phyloP scores from a whole-genome alignment of 2,113 vertebrate species.

The Pycnonotus jocosus region DNA sequence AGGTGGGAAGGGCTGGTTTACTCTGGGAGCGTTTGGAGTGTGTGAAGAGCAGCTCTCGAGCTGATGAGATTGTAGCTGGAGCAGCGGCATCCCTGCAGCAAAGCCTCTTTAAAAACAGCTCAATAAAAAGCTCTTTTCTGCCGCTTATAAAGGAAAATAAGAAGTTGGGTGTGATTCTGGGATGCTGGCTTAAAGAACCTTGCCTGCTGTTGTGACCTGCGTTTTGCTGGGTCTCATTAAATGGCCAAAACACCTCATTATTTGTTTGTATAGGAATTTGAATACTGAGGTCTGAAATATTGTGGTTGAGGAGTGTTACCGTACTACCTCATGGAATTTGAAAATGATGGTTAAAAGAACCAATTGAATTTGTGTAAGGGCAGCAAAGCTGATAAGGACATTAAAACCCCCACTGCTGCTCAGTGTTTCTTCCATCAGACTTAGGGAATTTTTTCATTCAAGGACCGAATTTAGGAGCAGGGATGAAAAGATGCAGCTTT shows the following conservation, averaged over 20 bases:
- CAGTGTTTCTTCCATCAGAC: background rate
- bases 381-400: background rate
- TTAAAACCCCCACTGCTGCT: rapidly evolving
- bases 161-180: background rate
- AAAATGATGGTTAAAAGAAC: background rate
- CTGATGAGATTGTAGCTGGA: conserved; percentile 21
- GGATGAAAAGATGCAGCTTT: background rate
- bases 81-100: rapidly evolving
- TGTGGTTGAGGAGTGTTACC: background rate
- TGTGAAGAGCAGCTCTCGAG: conserved; percentile 20
- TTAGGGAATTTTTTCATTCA: background rate
- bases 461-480: background rate
- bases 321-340: background rate
- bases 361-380: background rate
- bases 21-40: background rate
- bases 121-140: background rate
- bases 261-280: background rate
- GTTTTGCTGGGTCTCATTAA: background rate
- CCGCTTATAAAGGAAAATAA: background rate
- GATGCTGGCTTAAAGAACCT: background rate
- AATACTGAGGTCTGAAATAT: background rate
- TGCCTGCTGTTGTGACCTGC: background rate
- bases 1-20: background rate
- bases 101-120: background rate
- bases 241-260: background rate